Conservation (phyloP, 2,797 vertebrate genomes). For the Pteronotus mesoamericanus region DNA sequence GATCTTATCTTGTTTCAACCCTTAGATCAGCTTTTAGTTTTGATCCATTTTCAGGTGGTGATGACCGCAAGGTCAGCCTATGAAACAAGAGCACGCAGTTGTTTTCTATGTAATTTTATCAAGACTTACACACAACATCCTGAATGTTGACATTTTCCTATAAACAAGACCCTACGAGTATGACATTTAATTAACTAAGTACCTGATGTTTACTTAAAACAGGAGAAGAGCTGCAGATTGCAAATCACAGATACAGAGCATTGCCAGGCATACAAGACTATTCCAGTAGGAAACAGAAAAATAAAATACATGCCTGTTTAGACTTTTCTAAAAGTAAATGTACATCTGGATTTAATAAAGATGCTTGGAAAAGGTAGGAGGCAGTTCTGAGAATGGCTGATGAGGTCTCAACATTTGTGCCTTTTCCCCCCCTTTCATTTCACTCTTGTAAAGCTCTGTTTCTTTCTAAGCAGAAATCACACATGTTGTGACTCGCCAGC, state of each 20-base stretch:
- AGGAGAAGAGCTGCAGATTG: background rate
- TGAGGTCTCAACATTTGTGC: background rate
- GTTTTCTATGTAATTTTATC: conserved; percentile 64
- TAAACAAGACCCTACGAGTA: conserved; percentile 60
- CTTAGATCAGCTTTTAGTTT: conserved; percentile 72
- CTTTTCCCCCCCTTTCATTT: background rate
- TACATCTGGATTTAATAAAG: conserved; percentile 28
- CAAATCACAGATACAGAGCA: background rate
- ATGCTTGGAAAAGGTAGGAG: background rate
- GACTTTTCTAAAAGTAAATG: conserved; percentile 49
- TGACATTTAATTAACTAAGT: conserved; percentile 66
- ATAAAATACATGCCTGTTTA: conserved; percentile 30
- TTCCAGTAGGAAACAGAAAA: conserved; percentile 62
- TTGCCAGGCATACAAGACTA: conserved; percentile 4
- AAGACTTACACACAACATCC: conserved; percentile 53
- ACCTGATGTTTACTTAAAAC: conserved; percentile 60
- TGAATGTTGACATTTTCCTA: conserved; percentile 66
- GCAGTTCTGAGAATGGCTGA: background rate
- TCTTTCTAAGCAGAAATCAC: conserved; percentile 9
- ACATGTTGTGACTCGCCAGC: background rate
- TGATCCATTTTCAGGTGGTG: conserved; percentile 57
- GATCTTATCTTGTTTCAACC: conserved; percentile 81
- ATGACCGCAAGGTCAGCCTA: conserved; percentile 77
- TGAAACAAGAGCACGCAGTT: conserved; percentile 40
- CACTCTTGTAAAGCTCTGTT: background rate